phyloP scores from a whole-genome alignment of 2,113 vertebrate genomes.

The Percina caprodes region DNA sequence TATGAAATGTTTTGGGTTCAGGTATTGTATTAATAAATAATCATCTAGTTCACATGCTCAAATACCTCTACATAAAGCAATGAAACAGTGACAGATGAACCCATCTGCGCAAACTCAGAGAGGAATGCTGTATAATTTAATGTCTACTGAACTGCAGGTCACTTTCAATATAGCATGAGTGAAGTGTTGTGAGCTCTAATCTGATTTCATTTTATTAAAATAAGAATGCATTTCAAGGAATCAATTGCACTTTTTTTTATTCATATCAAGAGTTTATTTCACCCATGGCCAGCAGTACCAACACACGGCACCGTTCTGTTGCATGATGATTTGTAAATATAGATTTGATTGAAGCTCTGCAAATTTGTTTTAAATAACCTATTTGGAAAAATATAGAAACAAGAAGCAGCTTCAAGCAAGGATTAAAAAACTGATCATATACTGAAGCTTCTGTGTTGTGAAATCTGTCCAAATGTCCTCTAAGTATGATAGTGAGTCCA shows the following conservation, averaged over 20 bases:
- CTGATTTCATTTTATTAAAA: conserved; percentile 78
- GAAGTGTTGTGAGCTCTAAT: conserved; percentile 75
- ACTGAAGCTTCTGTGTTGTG: not conserved
- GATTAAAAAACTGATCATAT: not conserved
- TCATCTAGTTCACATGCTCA: conserved; percentile 29
- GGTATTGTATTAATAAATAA: conserved; percentile 41
- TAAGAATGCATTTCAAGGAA: conserved; percentile 69
- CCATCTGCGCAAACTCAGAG: conserved; percentile 9
- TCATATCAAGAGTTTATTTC: conserved; percentile 60
- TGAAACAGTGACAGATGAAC: conserved; percentile 33
- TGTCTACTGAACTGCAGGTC: conserved; percentile 68
- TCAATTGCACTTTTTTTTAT: conserved; percentile 67
- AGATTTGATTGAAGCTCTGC: conserved; percentile 4
- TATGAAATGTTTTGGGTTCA: conserved; percentile 15
- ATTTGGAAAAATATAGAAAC: conserved; percentile 3
- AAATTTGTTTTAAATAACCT: conserved; percentile 25
- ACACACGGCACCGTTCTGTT: conserved; percentile 8
- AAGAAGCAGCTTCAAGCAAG: not conserved
- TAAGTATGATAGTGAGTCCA: not conserved
- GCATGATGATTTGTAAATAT: conserved; percentile 24
- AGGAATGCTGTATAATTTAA: conserved; percentile 64
- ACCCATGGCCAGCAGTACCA: conserved; percentile 17
- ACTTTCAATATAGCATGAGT: conserved; percentile 79
- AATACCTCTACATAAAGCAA: conserved; percentile 30
- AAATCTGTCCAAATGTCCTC: not conserved